Base-by-base conservation (phyloP, 2,797 vertebrate genomes). In the Coregonus sp. region DNA sequence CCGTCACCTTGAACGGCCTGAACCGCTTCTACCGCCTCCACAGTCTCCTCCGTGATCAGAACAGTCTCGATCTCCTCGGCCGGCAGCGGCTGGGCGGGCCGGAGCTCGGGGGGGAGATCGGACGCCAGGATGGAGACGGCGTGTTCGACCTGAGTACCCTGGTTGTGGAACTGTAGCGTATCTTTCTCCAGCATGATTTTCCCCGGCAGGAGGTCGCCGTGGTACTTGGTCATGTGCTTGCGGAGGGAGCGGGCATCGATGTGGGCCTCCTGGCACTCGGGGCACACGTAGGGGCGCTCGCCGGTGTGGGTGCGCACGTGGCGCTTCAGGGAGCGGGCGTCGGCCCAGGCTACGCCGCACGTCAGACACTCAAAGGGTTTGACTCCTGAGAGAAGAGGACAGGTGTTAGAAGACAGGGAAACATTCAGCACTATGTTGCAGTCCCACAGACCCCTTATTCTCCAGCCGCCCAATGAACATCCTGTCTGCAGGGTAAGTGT, bases 121-220 rank as follows among this genome's bases (percentile, higher is more conserved):
- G 97, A 94, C 0, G 96, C 92, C 82, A 99, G 84, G 84, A 99
- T 98, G 92, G 96, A 98, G 91, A 99, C 96, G 18, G 98, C 98
- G 0, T 99, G 98, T 67, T 98, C 98, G 88, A 99, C 98, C 92
- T 99, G 98, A 0, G 98, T 99, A 56, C 98, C 98, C 91, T 99
- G 97, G 91, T 99, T 98, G 89, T 99, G 98, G 77, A 99, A 99
- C 94, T 99, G 98, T 11, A 99, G 95, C 0, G 97, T 99, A 85
- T 99, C 98, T 75, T 99, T 99, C 79, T 99, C 97, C 90, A 99
- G 90, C 97, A 99, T 99, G 89, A 99, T 99, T 89, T 99, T 99
- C 50, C 97, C 96, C 0, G 98, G 97, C 16, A 99, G 95, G 75
- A 95, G 97, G 93, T 98, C 96, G 33, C 93, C 93, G 68, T 99